These are phyloP conservation scores for Drosophila setifemur DNA, from an alignment of 1,140 invertebrate species.

Conservation along the genomic window DNA sequence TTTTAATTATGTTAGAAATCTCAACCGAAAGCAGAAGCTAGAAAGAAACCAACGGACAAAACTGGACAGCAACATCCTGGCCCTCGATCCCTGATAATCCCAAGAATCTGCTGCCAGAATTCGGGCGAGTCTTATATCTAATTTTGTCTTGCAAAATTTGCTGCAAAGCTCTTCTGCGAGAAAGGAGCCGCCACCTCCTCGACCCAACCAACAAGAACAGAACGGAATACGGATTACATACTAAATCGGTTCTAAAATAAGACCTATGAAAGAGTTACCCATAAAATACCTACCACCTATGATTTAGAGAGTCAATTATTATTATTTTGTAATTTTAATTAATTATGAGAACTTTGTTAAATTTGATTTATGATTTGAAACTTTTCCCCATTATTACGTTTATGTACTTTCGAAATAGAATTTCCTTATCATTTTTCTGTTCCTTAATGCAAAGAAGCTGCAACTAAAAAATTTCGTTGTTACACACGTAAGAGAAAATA, in stretches of 20 bases:
- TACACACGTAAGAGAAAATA: slow-evolving; percentile 46
- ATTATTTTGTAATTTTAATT: slow-evolving; percentile 55
- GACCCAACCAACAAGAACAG: slow-evolving; percentile 1
- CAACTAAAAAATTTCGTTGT: slow-evolving; percentile 59
- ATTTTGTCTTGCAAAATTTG: slow-evolving; percentile 71
- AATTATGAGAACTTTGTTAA: slow-evolving; percentile 44
- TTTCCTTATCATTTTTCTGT: slow-evolving; percentile 72
- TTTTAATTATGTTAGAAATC: slow-evolving; percentile 78
- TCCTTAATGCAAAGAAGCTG: slow-evolving; percentile 75
- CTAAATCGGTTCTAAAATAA: slow-evolving; percentile 46
- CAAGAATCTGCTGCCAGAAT: slow-evolving; percentile 32
- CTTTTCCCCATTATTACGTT: slow-evolving; percentile 55
- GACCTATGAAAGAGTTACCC: slow-evolving; percentile 11
- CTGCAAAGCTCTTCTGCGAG: slow-evolving; percentile 42
- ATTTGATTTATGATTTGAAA: slow-evolving; percentile 52
- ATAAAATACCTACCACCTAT: slow-evolving; percentile 27
- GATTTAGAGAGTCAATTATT: slow-evolving; percentile 46
- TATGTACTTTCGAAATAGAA: slow-evolving; percentile 71
- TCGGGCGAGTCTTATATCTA: slow-evolving; percentile 57
- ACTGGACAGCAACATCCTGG: slow-evolving; percentile 1
- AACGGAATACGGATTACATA: slow-evolving; percentile 4
- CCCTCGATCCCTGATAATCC: slow-evolving; percentile 1
- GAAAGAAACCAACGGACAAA: slow-evolving; percentile 1
- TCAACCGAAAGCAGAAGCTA: slow-evolving; percentile 64
- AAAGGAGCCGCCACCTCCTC: neutral